phyloP scores from a whole-genome alignment of 2,113 vertebrate genomes.

The Oncorhynchus tshawytscha region DNA sequence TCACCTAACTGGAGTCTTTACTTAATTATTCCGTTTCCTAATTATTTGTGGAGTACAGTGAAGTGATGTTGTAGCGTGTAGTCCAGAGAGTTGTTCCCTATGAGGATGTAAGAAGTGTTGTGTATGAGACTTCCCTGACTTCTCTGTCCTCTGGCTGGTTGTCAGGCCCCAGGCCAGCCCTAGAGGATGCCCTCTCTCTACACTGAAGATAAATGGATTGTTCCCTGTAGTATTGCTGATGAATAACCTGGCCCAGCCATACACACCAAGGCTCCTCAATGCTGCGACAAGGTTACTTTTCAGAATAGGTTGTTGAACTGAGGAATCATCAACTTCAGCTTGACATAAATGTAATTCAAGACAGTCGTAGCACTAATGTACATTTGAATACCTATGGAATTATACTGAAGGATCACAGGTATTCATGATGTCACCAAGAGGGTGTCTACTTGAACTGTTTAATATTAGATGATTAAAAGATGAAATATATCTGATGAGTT shows the following conservation, averaged over 20 bases:
- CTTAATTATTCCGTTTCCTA: no score
- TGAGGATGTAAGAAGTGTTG: constrained; percentile 39
- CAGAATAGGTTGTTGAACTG: background rate
- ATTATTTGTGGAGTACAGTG: no score
- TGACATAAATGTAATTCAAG: no score
- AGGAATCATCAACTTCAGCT: no score
- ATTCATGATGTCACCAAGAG: constrained; percentile 49
- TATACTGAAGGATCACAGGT: constrained; percentile 35
- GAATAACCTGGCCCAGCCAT: constrained; percentile 37
- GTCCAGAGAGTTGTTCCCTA: no score
- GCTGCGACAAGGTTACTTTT: constrained; percentile 31
- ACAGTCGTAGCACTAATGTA: no score
- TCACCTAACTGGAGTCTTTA: no score
- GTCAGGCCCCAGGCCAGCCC: constrained; percentile 68
- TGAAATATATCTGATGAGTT: constrained; percentile 82
- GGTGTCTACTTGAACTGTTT: constrained; percentile 73
- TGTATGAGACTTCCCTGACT: constrained; percentile 52
- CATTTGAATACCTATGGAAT: background rate
- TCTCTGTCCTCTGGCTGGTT: constrained; percentile 50
- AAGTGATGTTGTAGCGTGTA: no score
- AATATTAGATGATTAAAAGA: constrained; percentile 79
- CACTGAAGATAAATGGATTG: constrained; percentile 61
- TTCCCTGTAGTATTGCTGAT: constrained; percentile 55
- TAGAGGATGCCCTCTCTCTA: constrained; percentile 66
- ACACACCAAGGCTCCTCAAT: constrained; percentile 11